Base-by-base conservation (phyloP, 2,888 invertebrate species). In the Lampropteryx suffumata region DNA sequence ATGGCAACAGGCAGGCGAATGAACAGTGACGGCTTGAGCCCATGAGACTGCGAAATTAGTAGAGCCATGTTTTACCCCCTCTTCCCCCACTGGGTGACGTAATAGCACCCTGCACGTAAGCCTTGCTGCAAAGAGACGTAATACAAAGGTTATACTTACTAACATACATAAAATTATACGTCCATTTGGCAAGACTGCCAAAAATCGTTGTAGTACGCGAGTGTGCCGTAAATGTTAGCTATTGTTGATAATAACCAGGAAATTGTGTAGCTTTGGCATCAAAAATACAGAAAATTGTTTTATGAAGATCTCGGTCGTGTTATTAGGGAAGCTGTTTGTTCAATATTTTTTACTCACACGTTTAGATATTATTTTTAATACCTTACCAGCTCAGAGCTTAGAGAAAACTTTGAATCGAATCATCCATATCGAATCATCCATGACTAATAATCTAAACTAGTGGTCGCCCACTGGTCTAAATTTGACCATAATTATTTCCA, bases 31-130 rank as follows among this genome's bases (percentile, higher is more conserved):
- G 62, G 69, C 68, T 73, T 64, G 67, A 73, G 71, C 76, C 73
- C 73, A 74, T 70, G 79, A 78, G 79, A 79, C 77, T 74, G 67
- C 66, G 69, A 82, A 84, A 84, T 84, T 84, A 82, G 82, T 78
- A 71, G 67, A 76, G 69, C 71, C 65, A 60, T 76, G 79, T 76
- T 71, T 72, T 69, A 65, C 60, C 55, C 63, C 33, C 33, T 13
- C 12, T 10, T 55, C 57, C 51, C 48, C 49, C 36, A 47, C 47
- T 32, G 60, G 55, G 64, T 68, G 64, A 67, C 58, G 59, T 64
- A 65, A 67, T 50, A 48, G 54, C 70, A 60, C 66, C 67, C 65
- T 45, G 55, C 59, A 69, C 62, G 66, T 67, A 60, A 68, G 65
- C 50, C 49, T 24, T 10, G 56, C 49, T 61, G 62, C 59, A 59